phyloP scores from a whole-genome alignment of 1,140 invertebrate genomes.

The Orchestia grillus region DNA sequence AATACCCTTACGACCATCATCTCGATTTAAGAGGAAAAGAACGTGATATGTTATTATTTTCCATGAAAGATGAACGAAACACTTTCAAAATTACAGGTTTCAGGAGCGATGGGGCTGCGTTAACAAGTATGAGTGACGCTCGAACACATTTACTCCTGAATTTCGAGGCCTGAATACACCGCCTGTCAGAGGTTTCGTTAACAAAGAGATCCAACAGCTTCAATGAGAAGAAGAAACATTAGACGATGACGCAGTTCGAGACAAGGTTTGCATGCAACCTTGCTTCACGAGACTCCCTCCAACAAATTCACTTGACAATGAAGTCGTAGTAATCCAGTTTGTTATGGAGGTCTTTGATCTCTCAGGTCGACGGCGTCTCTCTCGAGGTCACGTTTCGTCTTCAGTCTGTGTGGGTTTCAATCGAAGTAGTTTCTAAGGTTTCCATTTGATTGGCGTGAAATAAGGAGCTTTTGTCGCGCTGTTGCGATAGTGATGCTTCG shows the following conservation, averaged over 20 bases:
- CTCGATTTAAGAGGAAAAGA: background rate
- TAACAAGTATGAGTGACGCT: background rate
- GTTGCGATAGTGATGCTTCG: background rate
- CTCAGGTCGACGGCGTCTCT: background rate
- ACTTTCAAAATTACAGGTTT: background rate
- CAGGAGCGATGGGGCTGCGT: background rate
- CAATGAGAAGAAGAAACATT: background rate
- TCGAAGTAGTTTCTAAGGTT: background rate
- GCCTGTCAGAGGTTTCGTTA: background rate
- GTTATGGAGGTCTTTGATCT: background rate
- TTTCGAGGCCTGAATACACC: background rate
- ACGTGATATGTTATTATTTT: background rate
- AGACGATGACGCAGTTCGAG: background rate
- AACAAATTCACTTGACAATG: background rate
- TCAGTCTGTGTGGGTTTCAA: background rate
- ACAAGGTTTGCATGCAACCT: background rate
- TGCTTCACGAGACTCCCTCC: background rate
- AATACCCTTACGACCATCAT: background rate
- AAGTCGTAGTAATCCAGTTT: constrained; percentile 8
- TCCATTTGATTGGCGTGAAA: background rate
- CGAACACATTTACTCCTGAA: background rate
- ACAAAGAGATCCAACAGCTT: background rate
- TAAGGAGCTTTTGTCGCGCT: background rate
- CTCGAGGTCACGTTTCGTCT: background rate
- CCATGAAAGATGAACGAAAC: background rate